These are phyloP conservation scores for Lepidocyrtinus sp. DNA, from an alignment of 2,888 invertebrate species.

Conservation along the genomic window DNA sequence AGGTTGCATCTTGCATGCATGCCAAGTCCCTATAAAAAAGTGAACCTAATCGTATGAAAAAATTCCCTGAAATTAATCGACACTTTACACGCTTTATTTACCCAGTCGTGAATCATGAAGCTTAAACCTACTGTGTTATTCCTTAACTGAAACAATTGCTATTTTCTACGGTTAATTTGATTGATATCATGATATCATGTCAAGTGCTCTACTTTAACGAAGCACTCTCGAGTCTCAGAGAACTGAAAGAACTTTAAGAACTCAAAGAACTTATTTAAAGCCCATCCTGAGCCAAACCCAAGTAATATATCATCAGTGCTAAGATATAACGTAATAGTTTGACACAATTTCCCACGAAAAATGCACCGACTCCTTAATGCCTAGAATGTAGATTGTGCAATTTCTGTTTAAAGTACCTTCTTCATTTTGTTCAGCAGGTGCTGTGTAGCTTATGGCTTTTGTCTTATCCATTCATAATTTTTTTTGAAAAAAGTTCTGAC, in stretches of 20 bases:
- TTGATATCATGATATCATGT: not conserved
- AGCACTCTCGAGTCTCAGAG: too few species aligned
- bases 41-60: slow-evolving; percentile 31
- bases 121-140: too few species aligned
- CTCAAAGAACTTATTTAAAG: too few species aligned
- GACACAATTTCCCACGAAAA: slow-evolving; percentile 63
- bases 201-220: too few species aligned
- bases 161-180: not conserved
- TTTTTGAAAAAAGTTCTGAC: too few species aligned
- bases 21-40: slow-evolving; percentile 29
- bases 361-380: slow-evolving; percentile 26
- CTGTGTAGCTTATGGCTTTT: not conserved
- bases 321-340: slow-evolving; percentile 58
- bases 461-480: slow-evolving; percentile 8
- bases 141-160: not conserved
- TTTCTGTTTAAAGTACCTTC: slow-evolving; percentile 44
- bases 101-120: not conserved
- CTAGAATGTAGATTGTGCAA: slow-evolving; percentile 45
- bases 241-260: too few species aligned
- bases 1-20: slow-evolving; percentile 5
- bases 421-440: slow-evolving; percentile 7
- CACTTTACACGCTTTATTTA: slow-evolving; percentile 35
- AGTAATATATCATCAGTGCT: slow-evolving; percentile 44
- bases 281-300: not conserved
- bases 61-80: slow-evolving; percentile 46